Base-by-base conservation (phyloP, 2,113 vertebrate species). In the Trichechus manatus region DNA sequence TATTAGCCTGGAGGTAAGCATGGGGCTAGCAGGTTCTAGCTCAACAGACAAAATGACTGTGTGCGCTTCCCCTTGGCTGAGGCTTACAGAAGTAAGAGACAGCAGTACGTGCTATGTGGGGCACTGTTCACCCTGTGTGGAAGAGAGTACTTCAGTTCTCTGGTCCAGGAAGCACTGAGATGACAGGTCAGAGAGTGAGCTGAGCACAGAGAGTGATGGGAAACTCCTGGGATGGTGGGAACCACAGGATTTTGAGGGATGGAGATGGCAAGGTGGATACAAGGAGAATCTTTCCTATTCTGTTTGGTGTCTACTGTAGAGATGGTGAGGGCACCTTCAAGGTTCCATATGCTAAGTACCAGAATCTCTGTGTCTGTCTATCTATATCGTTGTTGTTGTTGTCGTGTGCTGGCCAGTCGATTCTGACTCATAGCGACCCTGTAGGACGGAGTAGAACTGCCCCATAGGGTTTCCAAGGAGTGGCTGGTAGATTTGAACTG, bases 31-130 rank as follows among this genome's bases (percentile, higher is more conserved):
- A 47, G 15, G 11, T 78, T 88, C 61, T 64, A 44, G 39, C 1
- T 82, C 22, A 23, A 22, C 1, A 53, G 85, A 68, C 9, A 47
- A 23, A 9, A 74, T 27, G 50, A 27, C 1, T 8, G 14, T 15
- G 31, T 86, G 15, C 33, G 19, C 44, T 85, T 75, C 8, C 5
- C 4, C 53, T 3, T 36, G 66, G 1, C 0, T n/a, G 64, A 56
- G 33, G 36, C 17, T 68, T 78, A 33, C 36, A 78, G 83, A 82
- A 75, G 63, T 39, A 9, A 83, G 53, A 44, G 19, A 59, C 59
- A 31, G 78, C 13, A 86, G 2, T 61, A 31, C 1, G 1, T 29
- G 6, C 22, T 3, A 4, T 0, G 0, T 1, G 33, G 66, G 23
- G 4, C 23, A 9, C 9, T 56, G 31, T 13, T 53, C 2, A 3